Evolutionary conservation across 2,888 invertebrate species (phyloP), one percentile per base, ranked within the genome.

Genomic region (Itoplectis maculator): DNA sequence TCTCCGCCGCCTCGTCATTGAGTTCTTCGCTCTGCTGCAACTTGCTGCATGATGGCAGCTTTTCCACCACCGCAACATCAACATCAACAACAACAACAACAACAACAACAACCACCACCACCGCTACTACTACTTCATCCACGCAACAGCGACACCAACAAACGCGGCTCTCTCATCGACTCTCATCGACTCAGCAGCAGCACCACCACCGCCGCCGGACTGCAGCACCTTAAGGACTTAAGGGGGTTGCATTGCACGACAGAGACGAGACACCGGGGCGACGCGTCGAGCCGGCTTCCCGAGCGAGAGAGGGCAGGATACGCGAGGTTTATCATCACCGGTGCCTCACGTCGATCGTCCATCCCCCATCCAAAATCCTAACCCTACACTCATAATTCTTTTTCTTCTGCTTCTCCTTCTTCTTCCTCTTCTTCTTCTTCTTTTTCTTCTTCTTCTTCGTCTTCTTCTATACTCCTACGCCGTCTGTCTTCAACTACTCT

Each of bases 1-100:
- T 89, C 90, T 73, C 90, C 88, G 80, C 90, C 90, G 81, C 89
- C 89, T 76, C 90, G 90, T 87, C 91, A 91, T 88, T 91, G 91
- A 91, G 89, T 88, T 88, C 84, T 54, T 79, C 75, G 68, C 78
- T n/a, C 79, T 65, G 49, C n/a, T n/a, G 47, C 47, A 4, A n/a
- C 5, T n/a, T 61, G 13, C 59, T 49, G 40, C 15, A 54, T n/a
- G 18, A 42, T 11, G 15, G 54, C 69, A 40, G 40, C 20, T n/a
- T n/a, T n/a, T n/a, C n/a, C n/a, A n/a, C n/a, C n/a, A n/a, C n/a
- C n/a, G n/a, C n/a, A n/a, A n/a, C n/a, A n/a, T n/a, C n/a, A n/a
- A n/a, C n/a, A n/a, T n/a, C n/a, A n/a, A n/a, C n/a, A n/a, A n/a
- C n/a, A n/a, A n/a, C n/a, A n/a, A n/a, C n/a, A n/a, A n/a, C n/a